Evolutionary conservation across 1,140 invertebrate species (phyloP).

Genomic region (Wiebesia pumilae): DNA sequence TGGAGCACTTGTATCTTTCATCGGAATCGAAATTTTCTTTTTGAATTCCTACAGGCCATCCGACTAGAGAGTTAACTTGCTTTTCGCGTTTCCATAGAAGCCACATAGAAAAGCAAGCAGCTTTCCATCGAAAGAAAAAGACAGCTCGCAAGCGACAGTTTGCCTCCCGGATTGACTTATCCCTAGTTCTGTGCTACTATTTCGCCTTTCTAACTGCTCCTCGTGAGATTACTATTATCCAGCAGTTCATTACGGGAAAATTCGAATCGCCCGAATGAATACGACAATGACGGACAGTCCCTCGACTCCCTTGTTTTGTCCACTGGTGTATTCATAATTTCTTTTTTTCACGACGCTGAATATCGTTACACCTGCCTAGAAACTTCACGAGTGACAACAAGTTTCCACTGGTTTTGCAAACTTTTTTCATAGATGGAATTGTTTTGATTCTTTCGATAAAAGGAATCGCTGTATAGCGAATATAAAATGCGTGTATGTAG

Average conservation of each 20-base stretch:
- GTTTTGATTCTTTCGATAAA: not conserved
- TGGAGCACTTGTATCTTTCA: not conserved
- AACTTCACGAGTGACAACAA: no score
- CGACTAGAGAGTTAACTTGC: conserved; percentile 5
- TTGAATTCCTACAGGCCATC: conserved; percentile 12
- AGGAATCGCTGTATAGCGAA: no score
- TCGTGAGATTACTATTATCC: not conserved
- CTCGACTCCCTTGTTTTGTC: not conserved
- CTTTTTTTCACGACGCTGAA: not conserved
- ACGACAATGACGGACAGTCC: not conserved
- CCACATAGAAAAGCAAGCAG: conserved; percentile 42
- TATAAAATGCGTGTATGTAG: not conserved
- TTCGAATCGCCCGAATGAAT: not conserved
- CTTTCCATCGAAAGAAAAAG: conserved; percentile 39
- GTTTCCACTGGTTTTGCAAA: not conserved
- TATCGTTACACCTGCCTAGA: not conserved
- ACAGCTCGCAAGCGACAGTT: conserved; percentile 7
- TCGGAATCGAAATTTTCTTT: not conserved
- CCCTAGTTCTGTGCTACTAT: not conserved
- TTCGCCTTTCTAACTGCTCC: conserved; percentile 37
- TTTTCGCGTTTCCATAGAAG: conserved; percentile 32
- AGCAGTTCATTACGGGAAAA: not conserved
- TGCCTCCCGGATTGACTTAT: not conserved
- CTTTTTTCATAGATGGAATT: not conserved
- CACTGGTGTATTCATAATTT: not conserved